Evolutionary conservation across 1,140 invertebrate genomes (phyloP), one percentile per base, ranked within the genome.

Genomic region (Drosophila athabasca): DNA sequence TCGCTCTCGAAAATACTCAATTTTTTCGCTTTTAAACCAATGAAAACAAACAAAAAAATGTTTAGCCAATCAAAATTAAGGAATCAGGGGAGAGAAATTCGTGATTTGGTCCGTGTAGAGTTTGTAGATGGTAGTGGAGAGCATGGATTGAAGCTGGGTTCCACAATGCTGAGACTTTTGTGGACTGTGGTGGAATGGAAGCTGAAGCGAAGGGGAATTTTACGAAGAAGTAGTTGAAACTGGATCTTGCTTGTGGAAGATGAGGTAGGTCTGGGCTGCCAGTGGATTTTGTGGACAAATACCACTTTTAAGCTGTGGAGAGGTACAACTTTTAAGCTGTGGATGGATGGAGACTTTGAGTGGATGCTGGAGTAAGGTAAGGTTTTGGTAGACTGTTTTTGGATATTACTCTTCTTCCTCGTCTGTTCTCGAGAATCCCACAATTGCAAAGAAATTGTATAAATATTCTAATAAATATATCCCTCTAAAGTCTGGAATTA

Each of bases 161-260:
- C 68, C 73, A 64, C 51, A 73, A 13, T 39, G 59, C 49, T 57
- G 58, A 55, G 15, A 51, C 29, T 6, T 31, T 11, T 55, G 43
- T 62, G 69, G 35, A 41, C 15, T 26, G 48, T 72, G 43, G 26
- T 51, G 19, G 19, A 55, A 44, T 50, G 9, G 0, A 35, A 4
- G 6, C 7, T 52, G 35, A 13, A 13, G 0, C 8, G 6, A 7
- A 31, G 46, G 61, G 46, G 41, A 59, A 49, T 22, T 19, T 3
- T 41, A 4, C 13, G 5, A 39, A 39, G 11, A 39, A 39, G 35
- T 39, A 13, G 11, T n/a, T 24, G 11, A 45, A 39, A 15, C 13
- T 53, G 59, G 31, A 35, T 53, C 13, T 41, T 26, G 49, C 13
- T 41, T 26, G 17, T 53, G 11, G 11, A 31, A 53, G 51, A 9